Conservation (phyloP, 2,797 vertebrate species). For the Tiaroga cobitis region DNA sequence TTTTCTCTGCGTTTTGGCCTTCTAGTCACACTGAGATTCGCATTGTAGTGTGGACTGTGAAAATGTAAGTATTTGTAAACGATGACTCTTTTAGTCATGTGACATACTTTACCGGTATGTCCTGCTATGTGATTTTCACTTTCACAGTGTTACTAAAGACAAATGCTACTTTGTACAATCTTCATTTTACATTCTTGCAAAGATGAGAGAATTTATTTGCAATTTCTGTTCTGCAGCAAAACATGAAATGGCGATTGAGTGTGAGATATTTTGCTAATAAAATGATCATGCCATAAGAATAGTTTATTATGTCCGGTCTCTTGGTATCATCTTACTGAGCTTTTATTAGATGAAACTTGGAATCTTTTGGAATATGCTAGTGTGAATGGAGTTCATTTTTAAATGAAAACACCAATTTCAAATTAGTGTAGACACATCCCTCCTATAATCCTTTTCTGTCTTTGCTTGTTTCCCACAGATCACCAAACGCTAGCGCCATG, state of each 20-base stretch:
- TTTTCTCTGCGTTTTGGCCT: not conserved
- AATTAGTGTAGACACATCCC: not conserved
- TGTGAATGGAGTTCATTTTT: not conserved
- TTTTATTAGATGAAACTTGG: not conserved
- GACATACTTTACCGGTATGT: not conserved
- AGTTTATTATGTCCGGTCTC: not conserved
- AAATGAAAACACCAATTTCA: not conserved
- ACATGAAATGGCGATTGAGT: not conserved
- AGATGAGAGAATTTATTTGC: not conserved
- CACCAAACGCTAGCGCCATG: slow-evolving; percentile 81
- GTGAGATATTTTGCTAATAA: not conserved
- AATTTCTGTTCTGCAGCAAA: not conserved
- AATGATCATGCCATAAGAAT: too few species aligned
- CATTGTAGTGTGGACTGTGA: not conserved
- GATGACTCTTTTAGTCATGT: not conserved
- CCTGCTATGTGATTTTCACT: not conserved
- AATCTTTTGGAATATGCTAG: not conserved
- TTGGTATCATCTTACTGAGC: not conserved
- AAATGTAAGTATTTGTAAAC: not conserved
- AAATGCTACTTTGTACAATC: not conserved
- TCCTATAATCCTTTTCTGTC: slow-evolving; percentile 28
- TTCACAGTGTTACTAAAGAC: not conserved
- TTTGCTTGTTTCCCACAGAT: slow-evolving; percentile 68
- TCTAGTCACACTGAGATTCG: not conserved
- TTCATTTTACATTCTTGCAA: not conserved